phyloP scores from a whole-genome alignment of 2,888 invertebrate genomes.

The Gymnoscelis rufifasciata region DNA sequence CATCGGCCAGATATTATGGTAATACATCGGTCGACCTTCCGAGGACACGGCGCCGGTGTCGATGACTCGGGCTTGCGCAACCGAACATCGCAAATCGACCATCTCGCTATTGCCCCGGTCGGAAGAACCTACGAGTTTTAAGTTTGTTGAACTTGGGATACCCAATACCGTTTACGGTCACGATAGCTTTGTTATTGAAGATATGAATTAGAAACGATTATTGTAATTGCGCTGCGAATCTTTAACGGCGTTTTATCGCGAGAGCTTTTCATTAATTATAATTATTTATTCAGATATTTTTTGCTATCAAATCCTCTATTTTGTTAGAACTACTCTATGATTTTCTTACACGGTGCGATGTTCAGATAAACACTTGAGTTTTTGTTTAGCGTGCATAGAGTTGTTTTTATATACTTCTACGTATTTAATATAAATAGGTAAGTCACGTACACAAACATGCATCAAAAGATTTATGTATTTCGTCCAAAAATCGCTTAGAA shows the following conservation, averaged over 20 bases:
- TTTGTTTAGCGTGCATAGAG: neutral
- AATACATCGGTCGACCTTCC: constrained; percentile 50
- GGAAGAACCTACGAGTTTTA: constrained; percentile 7
- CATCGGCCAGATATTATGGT: constrained; percentile 32
- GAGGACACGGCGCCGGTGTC: constrained; percentile 55
- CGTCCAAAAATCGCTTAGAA: constrained; percentile 4
- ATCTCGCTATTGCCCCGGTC: constrained; percentile 4
- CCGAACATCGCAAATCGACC: constrained; percentile 23
- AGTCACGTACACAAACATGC: constrained; percentile 7
- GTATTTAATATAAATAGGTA: constrained; percentile 7
- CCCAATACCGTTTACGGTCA: constrained; percentile 6
- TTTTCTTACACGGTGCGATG: neutral
- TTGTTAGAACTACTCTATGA: neutral
- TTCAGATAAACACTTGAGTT: constrained; percentile 3
- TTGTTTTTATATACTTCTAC: constrained; percentile 4
- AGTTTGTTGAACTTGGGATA: constrained; percentile 21
- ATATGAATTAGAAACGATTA: neutral
- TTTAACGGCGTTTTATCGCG: neutral
- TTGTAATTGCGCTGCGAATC: neutral
- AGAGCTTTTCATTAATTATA: neutral
- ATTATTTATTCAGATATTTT: constrained; percentile 1
- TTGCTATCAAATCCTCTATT: neutral
- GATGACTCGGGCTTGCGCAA: constrained; percentile 57
- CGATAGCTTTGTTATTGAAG: neutral
- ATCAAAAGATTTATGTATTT: neutral